Evolutionary conservation across 37 sponge, comb jelly and placozoan genomes (phyloP).

Genomic region (Cliona cf. orientalis): DNA sequence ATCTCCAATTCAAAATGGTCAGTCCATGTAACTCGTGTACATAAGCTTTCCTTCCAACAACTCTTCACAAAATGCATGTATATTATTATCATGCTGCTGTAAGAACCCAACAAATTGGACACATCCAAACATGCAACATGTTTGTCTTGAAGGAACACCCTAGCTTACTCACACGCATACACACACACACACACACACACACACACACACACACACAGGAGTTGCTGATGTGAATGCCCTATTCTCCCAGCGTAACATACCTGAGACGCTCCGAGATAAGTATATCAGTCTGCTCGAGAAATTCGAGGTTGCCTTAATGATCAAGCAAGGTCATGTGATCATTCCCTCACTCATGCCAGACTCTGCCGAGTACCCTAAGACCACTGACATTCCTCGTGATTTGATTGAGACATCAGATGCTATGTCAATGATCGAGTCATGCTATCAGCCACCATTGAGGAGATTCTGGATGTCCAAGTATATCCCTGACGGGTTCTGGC

Average conservation of each 20-base stretch:
- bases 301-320: conserved; percentile 69
- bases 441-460: background rate
- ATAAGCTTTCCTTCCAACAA: too few species aligned
- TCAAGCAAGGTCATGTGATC: conserved; percentile 48
- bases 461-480: conserved; percentile 61
- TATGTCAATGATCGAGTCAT: background rate
- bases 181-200: too few species aligned
- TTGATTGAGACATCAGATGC: background rate
- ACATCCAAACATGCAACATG: too few species aligned
- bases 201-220: conserved; percentile 17
- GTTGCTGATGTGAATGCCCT: conserved; percentile 20
- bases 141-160: too few species aligned
- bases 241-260: background rate
- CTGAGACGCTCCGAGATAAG: conserved; percentile 19
- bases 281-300: conserved; percentile 63
- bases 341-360: conserved; percentile 74
- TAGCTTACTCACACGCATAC: too few species aligned
- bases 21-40: background rate
- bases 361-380: conserved; percentile 8
- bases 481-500: conserved; percentile 83
- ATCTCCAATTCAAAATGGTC: background rate
- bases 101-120: too few species aligned
- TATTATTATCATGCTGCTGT: background rate
- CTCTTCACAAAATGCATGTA: too few species aligned
- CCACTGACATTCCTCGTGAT: background rate